phyloP scores from a whole-genome alignment of 1,140 invertebrate species.

The Sinella curviseta region DNA sequence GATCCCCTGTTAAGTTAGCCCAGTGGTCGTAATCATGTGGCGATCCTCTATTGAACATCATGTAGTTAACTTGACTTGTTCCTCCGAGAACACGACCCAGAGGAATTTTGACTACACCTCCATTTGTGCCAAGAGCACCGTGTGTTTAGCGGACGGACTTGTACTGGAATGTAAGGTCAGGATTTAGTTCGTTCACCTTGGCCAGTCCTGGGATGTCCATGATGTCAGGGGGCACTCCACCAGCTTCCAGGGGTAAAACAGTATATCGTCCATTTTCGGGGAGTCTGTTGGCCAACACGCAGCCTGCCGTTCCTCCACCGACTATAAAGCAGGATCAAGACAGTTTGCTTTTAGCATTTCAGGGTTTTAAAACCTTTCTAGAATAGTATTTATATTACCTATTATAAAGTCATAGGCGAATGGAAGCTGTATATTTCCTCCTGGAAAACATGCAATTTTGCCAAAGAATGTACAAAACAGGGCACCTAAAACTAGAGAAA shows the following conservation, averaged over 20 bases:
- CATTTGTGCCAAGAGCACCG: neutral
- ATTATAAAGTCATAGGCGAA: neutral
- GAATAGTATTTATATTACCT: neutral
- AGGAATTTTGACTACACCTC: neutral
- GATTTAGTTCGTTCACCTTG: neutral
- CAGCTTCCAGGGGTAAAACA: neutral
- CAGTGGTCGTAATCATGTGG: constrained; percentile 8
- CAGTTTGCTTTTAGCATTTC: neutral
- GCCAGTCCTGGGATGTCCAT: neutral
- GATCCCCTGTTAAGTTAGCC: neutral
- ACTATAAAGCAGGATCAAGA: neutral
- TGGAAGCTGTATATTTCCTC: no score
- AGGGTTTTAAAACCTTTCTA: neutral
- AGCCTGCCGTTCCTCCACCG: neutral
- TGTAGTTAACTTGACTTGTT: neutral
- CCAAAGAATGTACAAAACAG: no score
- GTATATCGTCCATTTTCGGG: neutral
- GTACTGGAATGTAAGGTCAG: neutral
- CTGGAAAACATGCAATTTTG: no score
- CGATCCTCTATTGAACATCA: neutral
- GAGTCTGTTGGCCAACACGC: neutral
- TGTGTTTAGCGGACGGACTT: neutral
- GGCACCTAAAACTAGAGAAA: no score
- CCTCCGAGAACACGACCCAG: neutral
- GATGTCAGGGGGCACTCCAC: neutral